Percentiles rank a stretch among this genome's conserved stretches.
phyloP scores from a whole-genome alignment of 2,888 invertebrate species.

The Ptychoptera albimana region DNA sequence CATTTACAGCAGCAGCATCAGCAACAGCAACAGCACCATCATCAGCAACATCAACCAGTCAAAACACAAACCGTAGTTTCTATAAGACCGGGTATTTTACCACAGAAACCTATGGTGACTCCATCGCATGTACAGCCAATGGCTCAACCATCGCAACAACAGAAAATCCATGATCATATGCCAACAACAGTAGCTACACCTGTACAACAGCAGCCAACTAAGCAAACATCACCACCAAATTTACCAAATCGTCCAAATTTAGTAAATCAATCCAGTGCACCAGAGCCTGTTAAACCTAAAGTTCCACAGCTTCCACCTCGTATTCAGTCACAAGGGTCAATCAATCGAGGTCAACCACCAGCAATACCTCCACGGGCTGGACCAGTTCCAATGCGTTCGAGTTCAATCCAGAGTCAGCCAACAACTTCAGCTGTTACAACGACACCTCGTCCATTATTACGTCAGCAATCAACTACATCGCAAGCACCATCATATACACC shows the following conservation, averaged over 20 bases:
- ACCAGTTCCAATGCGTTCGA: conserved; percentile 20
- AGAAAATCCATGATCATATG: not conserved
- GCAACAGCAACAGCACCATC: conserved; percentile 10
- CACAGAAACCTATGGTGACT: conserved; percentile 26
- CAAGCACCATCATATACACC: conserved; percentile 28
- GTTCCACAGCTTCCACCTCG: conserved; percentile 28
- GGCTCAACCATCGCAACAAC: conserved; percentile 10
- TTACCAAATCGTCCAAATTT: conserved; percentile 9
- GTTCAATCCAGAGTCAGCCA: conserved; percentile 20
- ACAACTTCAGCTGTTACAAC: conserved; percentile 10
- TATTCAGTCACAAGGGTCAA: conserved; percentile 23
- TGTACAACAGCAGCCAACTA: conserved; percentile 4
- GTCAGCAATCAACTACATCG: conserved; percentile 26
- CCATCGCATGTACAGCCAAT: conserved; percentile 28
- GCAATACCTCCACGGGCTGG: conserved; percentile 27
- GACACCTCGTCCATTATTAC: conserved; percentile 14
- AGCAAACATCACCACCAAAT: conserved; percentile 12
- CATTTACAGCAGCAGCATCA: conserved; percentile 8
- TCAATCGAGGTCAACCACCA: conserved; percentile 24
- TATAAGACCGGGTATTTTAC: conserved; percentile 25
- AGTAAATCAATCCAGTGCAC: not conserved
- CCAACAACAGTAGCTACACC: conserved; percentile 1
- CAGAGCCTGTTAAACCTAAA: conserved; percentile 7
- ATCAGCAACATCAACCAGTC: conserved; percentile 10
- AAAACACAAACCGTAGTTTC: conserved; percentile 15